Percentiles rank a stretch among this genome's conserved stretches.
phyloP scores from a whole-genome alignment of 2,797 vertebrate genomes.

The Typhlichthys subterraneus region DNA sequence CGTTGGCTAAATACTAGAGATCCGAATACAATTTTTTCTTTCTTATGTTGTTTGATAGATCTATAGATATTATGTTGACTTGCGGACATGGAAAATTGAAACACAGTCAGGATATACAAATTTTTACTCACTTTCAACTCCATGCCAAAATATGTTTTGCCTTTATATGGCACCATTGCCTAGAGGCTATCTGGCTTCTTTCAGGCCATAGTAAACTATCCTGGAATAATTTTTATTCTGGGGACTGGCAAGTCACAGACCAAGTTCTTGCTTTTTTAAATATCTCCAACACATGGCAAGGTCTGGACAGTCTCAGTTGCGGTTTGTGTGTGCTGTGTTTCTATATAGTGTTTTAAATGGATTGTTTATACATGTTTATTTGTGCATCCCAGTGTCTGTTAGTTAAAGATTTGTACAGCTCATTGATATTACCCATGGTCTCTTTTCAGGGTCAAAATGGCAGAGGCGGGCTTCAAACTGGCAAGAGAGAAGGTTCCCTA shows the following conservation, averaged over 20 bases:
- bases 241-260: constrained; percentile 40
- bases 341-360: constrained; percentile 21
- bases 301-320: constrained; percentile 15
- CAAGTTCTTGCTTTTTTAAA: constrained; percentile 40
- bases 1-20: constrained; percentile 42
- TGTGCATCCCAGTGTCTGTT: not conserved
- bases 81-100: constrained; percentile 5
- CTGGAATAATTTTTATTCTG: constrained; percentile 35
- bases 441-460: constrained; percentile 86
- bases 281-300: constrained; percentile 19
- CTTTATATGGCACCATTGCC: constrained; percentile 29
- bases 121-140: not conserved
- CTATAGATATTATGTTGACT: constrained; percentile 20
- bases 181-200: constrained; percentile 22
- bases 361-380: not conserved
- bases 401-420: not conserved
- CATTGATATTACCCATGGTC: not conserved
- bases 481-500: constrained; percentile 89
- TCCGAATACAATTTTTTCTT: constrained; percentile 15
- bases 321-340: constrained; percentile 5
- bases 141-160: constrained; percentile 21
- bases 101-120: constrained; percentile 3
- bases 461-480: constrained; percentile 89
- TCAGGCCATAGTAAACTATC: constrained; percentile 31
- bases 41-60: constrained; percentile 4